Conservation (phyloP, 2,888 invertebrate genomes). For the Leucophenga maculata region DNA sequence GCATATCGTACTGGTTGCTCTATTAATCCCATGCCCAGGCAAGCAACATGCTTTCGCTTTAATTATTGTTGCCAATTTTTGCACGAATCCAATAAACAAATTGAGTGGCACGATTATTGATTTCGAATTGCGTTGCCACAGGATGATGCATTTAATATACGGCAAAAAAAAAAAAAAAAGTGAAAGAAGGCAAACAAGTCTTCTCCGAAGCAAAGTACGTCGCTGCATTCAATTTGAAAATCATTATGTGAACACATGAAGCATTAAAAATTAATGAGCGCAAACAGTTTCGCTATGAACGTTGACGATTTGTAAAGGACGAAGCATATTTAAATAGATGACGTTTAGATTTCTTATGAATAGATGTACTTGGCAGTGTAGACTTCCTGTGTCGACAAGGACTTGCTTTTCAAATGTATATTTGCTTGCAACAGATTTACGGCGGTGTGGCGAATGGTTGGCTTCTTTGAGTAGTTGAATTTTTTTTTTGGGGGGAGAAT, state of each 20-base stretch:
- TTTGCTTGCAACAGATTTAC: background rate
- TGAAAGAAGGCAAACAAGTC: too few species aligned
- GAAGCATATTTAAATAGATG: background rate
- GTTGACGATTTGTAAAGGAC: background rate
- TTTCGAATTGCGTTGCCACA: background rate
- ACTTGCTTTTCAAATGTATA: background rate
- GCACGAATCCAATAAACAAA: conserved; percentile 18
- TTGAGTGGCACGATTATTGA: conserved; percentile 21
- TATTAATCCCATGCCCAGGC: conserved; percentile 8
- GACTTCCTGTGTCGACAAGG: background rate
- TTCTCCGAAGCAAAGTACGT: too few species aligned
- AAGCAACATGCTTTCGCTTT: background rate
- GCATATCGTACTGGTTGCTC: background rate
- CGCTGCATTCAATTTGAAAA: conserved; percentile 56
- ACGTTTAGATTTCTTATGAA: background rate
- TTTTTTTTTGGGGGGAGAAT: background rate
- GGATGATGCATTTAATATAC: too few species aligned
- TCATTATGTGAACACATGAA: conserved; percentile 62
- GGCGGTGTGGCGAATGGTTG: background rate
- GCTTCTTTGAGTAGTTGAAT: too few species aligned
- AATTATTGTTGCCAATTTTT: conserved; percentile 3
- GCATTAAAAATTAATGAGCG: conserved; percentile 65
- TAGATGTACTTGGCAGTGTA: background rate
- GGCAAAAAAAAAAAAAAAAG: too few species aligned
- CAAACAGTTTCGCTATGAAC: background rate